phyloP scores from a whole-genome alignment of 2,888 invertebrate genomes.

The Ennomos erosarius region DNA sequence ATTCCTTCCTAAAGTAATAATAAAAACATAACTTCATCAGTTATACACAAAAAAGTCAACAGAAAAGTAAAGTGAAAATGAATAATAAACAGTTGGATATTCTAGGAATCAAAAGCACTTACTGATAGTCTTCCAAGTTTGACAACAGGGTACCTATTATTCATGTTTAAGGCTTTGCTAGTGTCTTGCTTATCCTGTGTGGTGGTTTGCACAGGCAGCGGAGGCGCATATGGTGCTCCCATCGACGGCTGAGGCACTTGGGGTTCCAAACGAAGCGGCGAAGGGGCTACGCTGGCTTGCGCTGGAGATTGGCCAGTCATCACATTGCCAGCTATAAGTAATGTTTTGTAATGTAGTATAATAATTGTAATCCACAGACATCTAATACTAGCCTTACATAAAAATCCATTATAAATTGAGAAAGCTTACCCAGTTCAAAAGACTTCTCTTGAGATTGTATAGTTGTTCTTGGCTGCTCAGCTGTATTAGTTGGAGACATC shows the following conservation, averaged over 20 bases:
- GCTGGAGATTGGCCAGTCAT: slow-evolving; percentile 86
- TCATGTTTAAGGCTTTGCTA: slow-evolving; percentile 60
- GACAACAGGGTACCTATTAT: slow-evolving; percentile 77
- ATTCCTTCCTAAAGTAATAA: slow-evolving; percentile 68
- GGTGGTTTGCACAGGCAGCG: slow-evolving; percentile 5
- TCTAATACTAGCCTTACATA: slow-evolving; percentile 20
- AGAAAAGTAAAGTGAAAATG: slow-evolving; percentile 6
- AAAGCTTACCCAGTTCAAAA: slow-evolving; percentile 72
- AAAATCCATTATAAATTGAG: neutral
- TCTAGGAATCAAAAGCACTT: slow-evolving; percentile 44
- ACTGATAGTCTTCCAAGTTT: slow-evolving; percentile 81
- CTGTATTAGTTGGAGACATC: slow-evolving; percentile 72
- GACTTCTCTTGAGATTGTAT: slow-evolving; percentile 72
- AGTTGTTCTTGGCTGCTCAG: slow-evolving; percentile 66
- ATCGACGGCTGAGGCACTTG: slow-evolving; percentile 81
- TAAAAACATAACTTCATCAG: slow-evolving; percentile 11
- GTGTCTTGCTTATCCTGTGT: slow-evolving; percentile 69
- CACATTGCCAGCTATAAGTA: slow-evolving; percentile 67
- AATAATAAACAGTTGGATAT: neutral
- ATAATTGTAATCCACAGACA: too few species aligned
- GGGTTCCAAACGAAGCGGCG: slow-evolving; percentile 80
- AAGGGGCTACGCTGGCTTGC: slow-evolving; percentile 87
- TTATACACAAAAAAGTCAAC: neutral
- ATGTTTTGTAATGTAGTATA: too few species aligned
- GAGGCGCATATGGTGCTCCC: slow-evolving; percentile 73